phyloP scores from a whole-genome alignment of 2,888 invertebrate species.

The Eristalis intricaria region DNA sequence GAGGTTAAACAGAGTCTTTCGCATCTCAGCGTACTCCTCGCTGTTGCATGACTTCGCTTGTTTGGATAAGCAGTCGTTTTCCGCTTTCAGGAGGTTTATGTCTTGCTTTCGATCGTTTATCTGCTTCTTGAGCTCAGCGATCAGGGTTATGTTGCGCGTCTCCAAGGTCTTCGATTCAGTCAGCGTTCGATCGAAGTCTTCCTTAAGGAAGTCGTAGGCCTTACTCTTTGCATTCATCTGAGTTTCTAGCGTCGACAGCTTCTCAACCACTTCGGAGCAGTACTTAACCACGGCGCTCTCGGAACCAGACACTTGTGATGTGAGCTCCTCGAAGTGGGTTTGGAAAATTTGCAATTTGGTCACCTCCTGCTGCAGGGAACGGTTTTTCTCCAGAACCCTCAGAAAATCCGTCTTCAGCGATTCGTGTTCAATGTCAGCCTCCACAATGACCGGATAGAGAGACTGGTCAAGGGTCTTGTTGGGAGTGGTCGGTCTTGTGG shows the following conservation, averaged over 20 bases:
- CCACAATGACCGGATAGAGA: slow-evolving; percentile 75
- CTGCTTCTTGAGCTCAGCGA: slow-evolving; percentile 74
- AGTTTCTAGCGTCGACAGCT: slow-evolving; percentile 74
- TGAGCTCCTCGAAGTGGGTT: slow-evolving; percentile 77
- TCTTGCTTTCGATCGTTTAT: slow-evolving; percentile 73
- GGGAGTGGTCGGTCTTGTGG: slow-evolving; percentile 78
- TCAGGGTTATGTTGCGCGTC: slow-evolving; percentile 75
- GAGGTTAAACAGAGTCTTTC: slow-evolving; percentile 74
- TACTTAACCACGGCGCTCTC: slow-evolving; percentile 75
- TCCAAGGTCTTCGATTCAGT: slow-evolving; percentile 75
- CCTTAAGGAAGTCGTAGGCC: slow-evolving; percentile 77
- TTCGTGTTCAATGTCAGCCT: slow-evolving; percentile 67
- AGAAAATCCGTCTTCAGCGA: slow-evolving; percentile 64
- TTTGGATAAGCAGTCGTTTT: slow-evolving; percentile 56
- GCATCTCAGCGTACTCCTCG: slow-evolving; percentile 76
- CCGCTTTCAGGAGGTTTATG: slow-evolving; percentile 62
- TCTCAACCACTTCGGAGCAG: slow-evolving; percentile 76
- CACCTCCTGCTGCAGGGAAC: slow-evolving; percentile 71
- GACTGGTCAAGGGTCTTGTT: slow-evolving; percentile 74
- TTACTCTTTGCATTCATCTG: slow-evolving; percentile 74
- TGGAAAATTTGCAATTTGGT: slow-evolving; percentile 76
- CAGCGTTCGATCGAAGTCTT: slow-evolving; percentile 78
- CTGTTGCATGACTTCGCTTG: slow-evolving; percentile 68
- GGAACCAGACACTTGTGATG: slow-evolving; percentile 76
- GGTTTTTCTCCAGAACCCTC: slow-evolving; percentile 70